Conservation (phyloP, 1,140 invertebrate species). For the Drosophila melanica region DNA sequence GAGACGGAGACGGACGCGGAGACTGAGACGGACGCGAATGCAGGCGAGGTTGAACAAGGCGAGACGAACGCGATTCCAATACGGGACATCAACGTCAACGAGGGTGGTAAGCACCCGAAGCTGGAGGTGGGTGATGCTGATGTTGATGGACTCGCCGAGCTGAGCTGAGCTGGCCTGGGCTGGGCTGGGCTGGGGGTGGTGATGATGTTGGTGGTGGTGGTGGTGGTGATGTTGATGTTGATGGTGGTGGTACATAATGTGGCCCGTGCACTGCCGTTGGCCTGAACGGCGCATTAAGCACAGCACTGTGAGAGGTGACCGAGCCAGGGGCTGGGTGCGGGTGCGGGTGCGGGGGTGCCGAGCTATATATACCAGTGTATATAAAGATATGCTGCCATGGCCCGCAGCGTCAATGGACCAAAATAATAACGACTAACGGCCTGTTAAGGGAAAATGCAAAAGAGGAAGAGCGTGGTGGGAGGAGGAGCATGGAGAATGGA, state of each 20-base stretch:
- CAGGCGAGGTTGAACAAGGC: conserved; percentile 40
- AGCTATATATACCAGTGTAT: conserved; percentile 31
- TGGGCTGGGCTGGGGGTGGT: conserved; percentile 18
- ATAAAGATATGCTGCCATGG: conserved; percentile 56
- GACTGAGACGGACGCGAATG: conserved; percentile 12
- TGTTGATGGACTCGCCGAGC: conserved; percentile 41
- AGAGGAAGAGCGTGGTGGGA: conserved; percentile 21
- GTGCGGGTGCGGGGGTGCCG: neutral
- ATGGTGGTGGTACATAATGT: conserved; percentile 71
- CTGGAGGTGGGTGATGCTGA: conserved; percentile 35
- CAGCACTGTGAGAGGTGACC: conserved; percentile 4
- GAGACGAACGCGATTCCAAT: conserved; percentile 81
- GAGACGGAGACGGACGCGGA: conserved; percentile 19
- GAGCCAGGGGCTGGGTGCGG: neutral
- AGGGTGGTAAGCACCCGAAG: conserved; percentile 55
- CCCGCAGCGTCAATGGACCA: conserved; percentile 84
- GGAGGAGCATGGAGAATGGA: conserved; percentile 13
- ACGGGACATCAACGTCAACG: conserved; percentile 81
- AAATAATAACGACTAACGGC: conserved; percentile 83
- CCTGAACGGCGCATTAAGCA: conserved; percentile 53
- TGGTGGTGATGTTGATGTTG: too few species aligned
- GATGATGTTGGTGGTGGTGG: conserved; percentile 17
- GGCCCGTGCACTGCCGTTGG: conserved; percentile 46
- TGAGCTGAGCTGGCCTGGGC: conserved; percentile 5
- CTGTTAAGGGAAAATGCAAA: conserved; percentile 79